Evolutionary conservation across 2,888 invertebrate genomes (phyloP).

Genomic region (Leucophenga maculata): DNA sequence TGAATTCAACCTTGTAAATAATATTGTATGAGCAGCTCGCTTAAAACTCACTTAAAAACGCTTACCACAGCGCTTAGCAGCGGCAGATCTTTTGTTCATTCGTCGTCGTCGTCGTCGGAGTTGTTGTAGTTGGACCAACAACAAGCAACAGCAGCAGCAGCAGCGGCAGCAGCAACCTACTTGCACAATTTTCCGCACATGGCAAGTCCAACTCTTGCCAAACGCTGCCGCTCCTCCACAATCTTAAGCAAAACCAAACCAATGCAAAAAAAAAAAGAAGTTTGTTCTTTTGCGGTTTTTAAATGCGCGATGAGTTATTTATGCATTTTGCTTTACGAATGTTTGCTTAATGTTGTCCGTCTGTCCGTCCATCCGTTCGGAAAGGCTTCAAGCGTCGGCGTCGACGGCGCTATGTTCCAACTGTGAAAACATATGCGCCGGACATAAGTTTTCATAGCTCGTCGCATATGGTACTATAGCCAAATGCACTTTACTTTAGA

Average conservation of each 20-base stretch:
- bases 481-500: slow-evolving; percentile 15
- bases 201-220: slow-evolving; percentile 53
- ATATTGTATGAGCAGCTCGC: slow-evolving; percentile 51
- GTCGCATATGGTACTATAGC: not conserved
- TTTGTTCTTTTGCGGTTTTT: slow-evolving; percentile 56
- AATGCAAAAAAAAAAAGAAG: too few species aligned
- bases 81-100: slow-evolving; percentile 52
- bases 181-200: slow-evolving; percentile 65
- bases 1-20: slow-evolving; percentile 66
- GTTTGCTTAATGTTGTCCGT: not conserved
- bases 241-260: not conserved
- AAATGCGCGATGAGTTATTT: slow-evolving; percentile 65
- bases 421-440: slow-evolving; percentile 62
- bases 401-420: slow-evolving; percentile 46
- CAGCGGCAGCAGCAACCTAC: slow-evolving; percentile 57
- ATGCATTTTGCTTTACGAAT: slow-evolving; percentile 48
- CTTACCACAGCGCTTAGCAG: not conserved
- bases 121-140: slow-evolving; percentile 13
- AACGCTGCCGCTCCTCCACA: slow-evolving; percentile 60
- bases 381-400: slow-evolving; percentile 31
- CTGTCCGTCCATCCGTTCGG: too few species aligned
- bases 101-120: slow-evolving; percentile 4
- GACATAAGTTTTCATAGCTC: slow-evolving; percentile 28
- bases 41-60: slow-evolving; percentile 47
- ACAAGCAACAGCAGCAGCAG: slow-evolving; percentile 51